A percentile compares a stretch with the other conserved stretches of the same genome.
These are phyloP conservation scores for Gryon sp. DNA, from an alignment of 1,140 invertebrate species.

Conservation along the genomic window DNA sequence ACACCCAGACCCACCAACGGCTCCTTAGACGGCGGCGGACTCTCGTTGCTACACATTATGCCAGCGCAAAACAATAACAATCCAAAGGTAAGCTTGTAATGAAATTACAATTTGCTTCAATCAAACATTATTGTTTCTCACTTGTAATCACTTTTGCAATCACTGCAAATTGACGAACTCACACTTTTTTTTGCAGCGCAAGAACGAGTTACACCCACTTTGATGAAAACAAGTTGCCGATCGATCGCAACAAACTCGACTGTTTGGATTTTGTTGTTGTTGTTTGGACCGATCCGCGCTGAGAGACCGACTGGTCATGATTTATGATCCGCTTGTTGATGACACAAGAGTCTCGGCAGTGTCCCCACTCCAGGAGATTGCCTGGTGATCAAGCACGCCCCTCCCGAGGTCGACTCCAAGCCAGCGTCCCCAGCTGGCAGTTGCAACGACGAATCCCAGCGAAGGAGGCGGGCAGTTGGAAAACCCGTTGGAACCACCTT, in stretches of 20 bases:
- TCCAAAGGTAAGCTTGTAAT: too few relatives aligned
- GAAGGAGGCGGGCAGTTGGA: conserved; percentile 40
- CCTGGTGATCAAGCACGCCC: conserved; percentile 17
- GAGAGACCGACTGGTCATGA: conserved; percentile 72
- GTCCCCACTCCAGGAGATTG: conserved; percentile 22
- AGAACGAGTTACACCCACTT: too few relatives aligned
- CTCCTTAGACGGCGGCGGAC: conserved; percentile 75
- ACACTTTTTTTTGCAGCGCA: too few relatives aligned
- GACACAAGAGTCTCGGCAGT: conserved; percentile 39
- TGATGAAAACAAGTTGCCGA: conserved; percentile 53
- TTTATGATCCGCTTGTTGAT: conserved; percentile 68
- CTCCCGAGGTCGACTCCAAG: conserved; percentile 3
- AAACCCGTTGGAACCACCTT: conserved; percentile 55
- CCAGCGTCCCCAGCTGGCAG: conserved; percentile 14
- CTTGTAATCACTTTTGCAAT: conserved; percentile 13
- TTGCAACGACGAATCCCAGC: conserved; percentile 35
- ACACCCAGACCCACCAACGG: conserved; percentile 70
- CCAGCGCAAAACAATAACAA: too few relatives aligned
- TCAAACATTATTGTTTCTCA: conserved; percentile 12
- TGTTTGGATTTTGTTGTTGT: conserved; percentile 45
- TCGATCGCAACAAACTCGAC: conserved; percentile 48
- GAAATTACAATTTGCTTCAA: too few relatives aligned
- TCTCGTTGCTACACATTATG: conserved; percentile 77
- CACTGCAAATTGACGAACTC: conserved; percentile 2
- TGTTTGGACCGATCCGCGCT: conserved; percentile 67